Base-by-base conservation (phyloP, 2,888 invertebrate genomes). In the Balanococcus diminutus region DNA sequence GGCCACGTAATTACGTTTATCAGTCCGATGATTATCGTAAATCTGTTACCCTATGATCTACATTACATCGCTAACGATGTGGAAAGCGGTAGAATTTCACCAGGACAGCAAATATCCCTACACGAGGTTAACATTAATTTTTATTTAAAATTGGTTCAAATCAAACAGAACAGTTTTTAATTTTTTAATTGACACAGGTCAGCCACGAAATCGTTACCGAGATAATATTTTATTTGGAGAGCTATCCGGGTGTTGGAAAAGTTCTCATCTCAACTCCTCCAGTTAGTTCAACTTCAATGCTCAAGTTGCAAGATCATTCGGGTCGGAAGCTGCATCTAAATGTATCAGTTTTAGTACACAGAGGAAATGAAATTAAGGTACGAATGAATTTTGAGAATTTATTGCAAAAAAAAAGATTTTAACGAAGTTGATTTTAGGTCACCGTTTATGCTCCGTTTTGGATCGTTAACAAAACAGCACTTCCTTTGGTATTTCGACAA, bases 401-500 rank as follows among this genome's bases (percentile, higher is more conserved):
- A 56, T 0, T 8, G 11, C 16, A 46, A 67, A 79, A 28, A 28
- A 42, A 19, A n/a, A 25, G 32, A 39, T 25, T 67, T n/a, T 31
- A 51, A 22, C 8, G 31, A 9, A 79, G 72, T 42, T 11, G 46
- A 25, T 75, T 86, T 32, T 56, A 88, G 88, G 87, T 88, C 36
- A 87, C 87, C n/a, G 87, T 88, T 11, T 88, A 87, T 25, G 88
- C 88, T 36, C 88, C 87, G 11, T 88, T 86, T 87, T 89, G 86
- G 98, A 93, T 99, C 88, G 94, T 99, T 87, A 99, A 99, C 91
- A 96, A 96, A 90, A 96, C 98, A 6, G 98, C 98, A 0, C 91
- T 99, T 87, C 98, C 99, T n/a, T 91, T 99, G 87, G 95, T 99
- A 86, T 97, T 98, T 90, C 94, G 95, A 88, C 98, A 98, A 90